phyloP scores from a whole-genome alignment of 2,888 invertebrate species.

The Mycalesis mineus region DNA sequence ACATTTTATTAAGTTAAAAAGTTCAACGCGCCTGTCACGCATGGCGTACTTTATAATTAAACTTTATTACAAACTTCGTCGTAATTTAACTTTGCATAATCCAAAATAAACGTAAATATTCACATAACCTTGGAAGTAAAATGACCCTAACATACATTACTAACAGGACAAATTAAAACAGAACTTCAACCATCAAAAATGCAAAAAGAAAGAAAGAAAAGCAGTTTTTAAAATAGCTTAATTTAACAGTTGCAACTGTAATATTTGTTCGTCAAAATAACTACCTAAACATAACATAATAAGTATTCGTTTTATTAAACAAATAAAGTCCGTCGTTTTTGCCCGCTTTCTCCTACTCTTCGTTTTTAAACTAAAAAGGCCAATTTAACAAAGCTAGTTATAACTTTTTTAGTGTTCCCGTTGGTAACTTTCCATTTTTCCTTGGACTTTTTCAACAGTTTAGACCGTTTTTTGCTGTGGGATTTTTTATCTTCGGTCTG shows the following conservation, averaged over 20 bases:
- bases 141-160: too few species aligned
- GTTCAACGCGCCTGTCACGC: too few species aligned
- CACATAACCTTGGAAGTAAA: too few species aligned
- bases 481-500: slow-evolving; percentile 1
- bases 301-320: neutral
- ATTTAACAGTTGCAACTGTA: neutral
- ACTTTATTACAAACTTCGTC: too few species aligned
- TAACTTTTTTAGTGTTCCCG: slow-evolving; percentile 1
- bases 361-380: slow-evolving; percentile 1
- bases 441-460: neutral
- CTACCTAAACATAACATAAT: neutral
- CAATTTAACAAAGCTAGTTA: neutral
- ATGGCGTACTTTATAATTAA: too few species aligned
- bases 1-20: too few species aligned
- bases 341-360: neutral
- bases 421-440: slow-evolving; percentile 4
- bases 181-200: neutral
- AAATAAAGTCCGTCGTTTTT: neutral
- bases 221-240: too few species aligned
- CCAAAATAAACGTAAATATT: too few species aligned
- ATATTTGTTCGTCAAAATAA: neutral
- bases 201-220: too few species aligned
- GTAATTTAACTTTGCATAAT: too few species aligned
- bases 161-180: too few species aligned
- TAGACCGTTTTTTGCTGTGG: slow-evolving; percentile 33